Percentiles rank a stretch among this genome's conserved stretches.
phyloP scores from a whole-genome alignment of 2,888 invertebrate species.

The Polyploca ridens region DNA sequence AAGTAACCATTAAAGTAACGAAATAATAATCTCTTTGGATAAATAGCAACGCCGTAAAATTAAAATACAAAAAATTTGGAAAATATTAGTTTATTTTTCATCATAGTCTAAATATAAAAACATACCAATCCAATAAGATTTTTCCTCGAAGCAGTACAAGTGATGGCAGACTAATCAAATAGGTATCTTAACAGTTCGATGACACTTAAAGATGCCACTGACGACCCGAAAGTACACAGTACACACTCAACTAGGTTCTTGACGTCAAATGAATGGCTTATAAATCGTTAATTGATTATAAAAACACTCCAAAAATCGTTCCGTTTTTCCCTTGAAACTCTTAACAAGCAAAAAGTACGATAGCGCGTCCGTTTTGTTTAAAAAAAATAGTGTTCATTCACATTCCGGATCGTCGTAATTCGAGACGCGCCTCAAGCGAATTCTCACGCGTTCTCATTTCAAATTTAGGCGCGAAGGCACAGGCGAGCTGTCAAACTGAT shows the following conservation, averaged over 20 bases:
- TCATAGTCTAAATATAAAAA: background rate
- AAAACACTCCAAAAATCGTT: constrained; percentile 11
- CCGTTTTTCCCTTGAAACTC: constrained; percentile 20
- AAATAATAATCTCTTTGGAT: too few relatives aligned
- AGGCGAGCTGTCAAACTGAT: constrained; percentile 50
- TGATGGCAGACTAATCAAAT: constrained; percentile 10
- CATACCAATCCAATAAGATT: background rate
- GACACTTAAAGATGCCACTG: constrained; percentile 5
- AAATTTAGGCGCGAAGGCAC: constrained; percentile 69
- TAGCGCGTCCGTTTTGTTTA: constrained; percentile 32
- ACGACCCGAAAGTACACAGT: background rate
- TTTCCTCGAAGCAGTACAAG: background rate
- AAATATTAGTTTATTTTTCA: background rate
- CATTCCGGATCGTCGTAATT: constrained; percentile 66
- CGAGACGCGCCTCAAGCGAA: constrained; percentile 62
- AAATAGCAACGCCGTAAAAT: too few relatives aligned
- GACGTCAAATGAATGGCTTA: constrained; percentile 12
- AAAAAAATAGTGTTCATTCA: constrained; percentile 57
- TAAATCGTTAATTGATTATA: constrained; percentile 17
- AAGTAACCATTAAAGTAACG: too few relatives aligned
- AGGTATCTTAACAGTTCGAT: constrained; percentile 8
- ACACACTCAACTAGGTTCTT: constrained; percentile 5
- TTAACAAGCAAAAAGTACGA: constrained; percentile 53
- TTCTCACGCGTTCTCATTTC: constrained; percentile 77
- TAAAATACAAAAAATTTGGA: too few relatives aligned